These are phyloP conservation scores for Brachionus calyciflorus DNA, from an alignment of 1,140 invertebrate genomes.

Conservation along the genomic window DNA sequence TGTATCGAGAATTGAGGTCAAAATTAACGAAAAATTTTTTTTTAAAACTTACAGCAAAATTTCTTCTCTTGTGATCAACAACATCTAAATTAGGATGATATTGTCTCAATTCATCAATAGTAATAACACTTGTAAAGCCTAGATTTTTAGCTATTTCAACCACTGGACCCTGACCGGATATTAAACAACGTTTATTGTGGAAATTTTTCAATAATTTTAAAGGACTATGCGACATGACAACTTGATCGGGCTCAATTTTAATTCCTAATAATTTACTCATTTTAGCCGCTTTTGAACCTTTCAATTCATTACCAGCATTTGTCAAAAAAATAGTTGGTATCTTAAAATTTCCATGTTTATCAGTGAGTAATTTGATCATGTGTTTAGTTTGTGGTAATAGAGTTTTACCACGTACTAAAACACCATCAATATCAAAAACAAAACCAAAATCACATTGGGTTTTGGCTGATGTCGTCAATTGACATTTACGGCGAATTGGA, in stretches of 20 bases:
- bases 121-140: constrained; percentile 68
- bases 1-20: no score
- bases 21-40: constrained; percentile 39
- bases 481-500: constrained; percentile 1
- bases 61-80: constrained; percentile 67
- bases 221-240: constrained; percentile 72
- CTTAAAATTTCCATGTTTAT: constrained; percentile 54
- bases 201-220: constrained; percentile 67
- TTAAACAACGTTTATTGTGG: constrained; percentile 68
- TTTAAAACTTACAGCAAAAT: constrained; percentile 59
- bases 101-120: constrained; percentile 66
- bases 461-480: neutral
- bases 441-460: constrained; percentile 54
- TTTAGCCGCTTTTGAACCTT: constrained; percentile 58
- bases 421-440: constrained; percentile 62
- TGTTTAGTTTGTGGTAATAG: constrained; percentile 56
- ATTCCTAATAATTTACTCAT: constrained; percentile 57
- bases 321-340: constrained; percentile 60
- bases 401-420: constrained; percentile 58
- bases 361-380: constrained; percentile 55
- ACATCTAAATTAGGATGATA: constrained; percentile 70
- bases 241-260: constrained; percentile 64
- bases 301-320: constrained; percentile 59
- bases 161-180: constrained; percentile 70
- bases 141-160: constrained; percentile 68